Percentiles rank a stretch among this genome's conserved stretches.
Evolutionary conservation across 1,140 invertebrate species (phyloP).

Genomic region (Cydia fagiglandana): DNA sequence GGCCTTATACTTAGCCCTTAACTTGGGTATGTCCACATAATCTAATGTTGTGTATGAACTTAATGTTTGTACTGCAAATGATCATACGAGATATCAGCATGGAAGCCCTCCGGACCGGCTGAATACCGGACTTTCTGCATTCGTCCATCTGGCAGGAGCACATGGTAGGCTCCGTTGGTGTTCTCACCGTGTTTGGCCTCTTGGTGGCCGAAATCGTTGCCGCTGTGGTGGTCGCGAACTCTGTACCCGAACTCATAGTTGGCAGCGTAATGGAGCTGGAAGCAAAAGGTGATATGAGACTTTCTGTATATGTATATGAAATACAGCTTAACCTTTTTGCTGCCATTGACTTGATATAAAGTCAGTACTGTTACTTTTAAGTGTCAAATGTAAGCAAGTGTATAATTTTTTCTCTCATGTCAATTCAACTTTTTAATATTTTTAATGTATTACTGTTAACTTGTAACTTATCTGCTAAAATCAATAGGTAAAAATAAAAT

Average conservation of each 20-base stretch:
- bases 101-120: slow-evolving; percentile 86
- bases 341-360: too few species aligned
- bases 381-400: too few species aligned
- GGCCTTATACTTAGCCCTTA: too few species aligned
- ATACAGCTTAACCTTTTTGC: too few species aligned
- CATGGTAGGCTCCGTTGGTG: slow-evolving; percentile 87
- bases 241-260: slow-evolving; percentile 88
- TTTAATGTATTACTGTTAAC: too few species aligned
- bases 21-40: too few species aligned
- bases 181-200: slow-evolving; percentile 82
- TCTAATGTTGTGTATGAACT: not conserved
- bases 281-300: slow-evolving; percentile 38
- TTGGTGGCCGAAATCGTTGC: slow-evolving; percentile 87
- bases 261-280: slow-evolving; percentile 83
- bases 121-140: slow-evolving; percentile 88
- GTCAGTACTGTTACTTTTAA: too few species aligned
- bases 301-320: too few species aligned
- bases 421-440: too few species aligned
- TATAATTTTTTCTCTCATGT: too few species aligned
- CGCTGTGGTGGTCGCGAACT: slow-evolving; percentile 83
- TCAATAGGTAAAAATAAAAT: too few species aligned
- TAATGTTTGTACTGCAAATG: slow-evolving; percentile 40
- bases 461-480: too few species aligned
- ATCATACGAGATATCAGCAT: slow-evolving; percentile 87
- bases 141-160: slow-evolving; percentile 88